Evolutionary conservation across 1,140 invertebrate species (phyloP), one percentile per base, ranked within the genome.

Genomic region (Zaprionus taronus): DNA sequence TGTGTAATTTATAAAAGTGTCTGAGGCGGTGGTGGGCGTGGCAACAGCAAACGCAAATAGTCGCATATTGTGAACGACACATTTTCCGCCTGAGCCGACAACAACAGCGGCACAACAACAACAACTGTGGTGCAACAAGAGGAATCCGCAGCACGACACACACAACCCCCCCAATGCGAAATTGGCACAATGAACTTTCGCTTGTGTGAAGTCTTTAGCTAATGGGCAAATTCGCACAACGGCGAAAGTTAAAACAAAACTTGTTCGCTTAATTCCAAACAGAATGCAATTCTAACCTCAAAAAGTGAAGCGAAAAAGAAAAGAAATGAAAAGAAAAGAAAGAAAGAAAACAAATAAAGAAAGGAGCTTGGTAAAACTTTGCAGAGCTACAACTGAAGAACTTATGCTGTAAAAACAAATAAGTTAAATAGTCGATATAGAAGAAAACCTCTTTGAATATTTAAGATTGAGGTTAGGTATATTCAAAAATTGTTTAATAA

Each of bases 1-100:
- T 89, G 85, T 84, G 84, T 81, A 89, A 89, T 89, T 89, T 89
- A 80, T 67, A 83, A 79, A 76, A 90, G 84, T 89, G 84, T 81
- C 53, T 72, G 51, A 62, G 56, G 66, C 51, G 55, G 61, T 55
- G 67, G 69, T 38, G 69, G 67, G 44, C 38, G 61, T 60, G 69
- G 24, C 22, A 61, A 58, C 53, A 68, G 31, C 73, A 66, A 51
- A 51, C 65, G 62, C 69, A 73, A 55, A 72, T 47, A 69, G 77
- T 63, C 71, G 82, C 80, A 41, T 57, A 89, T 81, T 89, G 84
- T 79, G 41, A 58, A 68, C 67, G 80, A 83, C 83, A 87, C 80
- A 86, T 80, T 80, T 86, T 53, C n/a, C 78, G 72, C 78, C 62
- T 64, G 28, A 64, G 49, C 36, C 47, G 41, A 26, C 65, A 58